phyloP scores from a whole-genome alignment of 2,888 invertebrate genomes.

The Parnassius smintheus region DNA sequence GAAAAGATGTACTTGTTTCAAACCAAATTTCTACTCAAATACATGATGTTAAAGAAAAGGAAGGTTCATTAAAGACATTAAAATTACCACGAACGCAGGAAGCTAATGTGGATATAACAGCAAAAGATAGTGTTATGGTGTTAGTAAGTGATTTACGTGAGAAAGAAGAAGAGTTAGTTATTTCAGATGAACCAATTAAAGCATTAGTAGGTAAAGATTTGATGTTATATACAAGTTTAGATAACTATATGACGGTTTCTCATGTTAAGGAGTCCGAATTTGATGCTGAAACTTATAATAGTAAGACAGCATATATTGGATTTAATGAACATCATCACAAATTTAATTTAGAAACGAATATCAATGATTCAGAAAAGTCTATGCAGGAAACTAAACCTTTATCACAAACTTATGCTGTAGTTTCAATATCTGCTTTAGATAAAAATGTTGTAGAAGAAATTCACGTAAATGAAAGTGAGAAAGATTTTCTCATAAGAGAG shows the following conservation, averaged over 20 bases:
- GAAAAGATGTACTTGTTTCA: slow-evolving; percentile 83
- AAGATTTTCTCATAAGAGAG: slow-evolving; percentile 71
- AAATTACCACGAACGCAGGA: slow-evolving; percentile 82
- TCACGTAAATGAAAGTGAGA: slow-evolving; percentile 85
- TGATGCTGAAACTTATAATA: slow-evolving; percentile 63
- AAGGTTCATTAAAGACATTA: slow-evolving; percentile 81
- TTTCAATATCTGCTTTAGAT: slow-evolving; percentile 79
- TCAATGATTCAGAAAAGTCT: slow-evolving; percentile 81
- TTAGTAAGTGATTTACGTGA: slow-evolving; percentile 81
- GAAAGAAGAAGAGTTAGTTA: slow-evolving; percentile 81
- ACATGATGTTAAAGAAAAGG: slow-evolving; percentile 85
- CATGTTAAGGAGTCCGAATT: slow-evolving; percentile 84
- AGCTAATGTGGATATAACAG: slow-evolving; percentile 81
- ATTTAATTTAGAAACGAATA: slow-evolving; percentile 79
- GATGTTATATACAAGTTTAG: slow-evolving; percentile 75
- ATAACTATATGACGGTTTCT: slow-evolving; percentile 82
- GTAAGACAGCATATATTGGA: slow-evolving; percentile 81
- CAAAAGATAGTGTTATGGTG: slow-evolving; percentile 83
- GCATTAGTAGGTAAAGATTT: slow-evolving; percentile 58
- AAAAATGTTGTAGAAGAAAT: slow-evolving; percentile 81
- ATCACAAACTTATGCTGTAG: slow-evolving; percentile 63
- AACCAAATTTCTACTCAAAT: slow-evolving; percentile 84
- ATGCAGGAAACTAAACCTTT: slow-evolving; percentile 69
- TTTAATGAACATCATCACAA: slow-evolving; percentile 83
- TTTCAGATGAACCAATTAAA: slow-evolving; percentile 50